Percentiles rank a stretch among this genome's conserved stretches.
Evolutionary conservation across 2,888 invertebrate genomes (phyloP).

Genomic region (Eristalinus aeneus): DNA sequence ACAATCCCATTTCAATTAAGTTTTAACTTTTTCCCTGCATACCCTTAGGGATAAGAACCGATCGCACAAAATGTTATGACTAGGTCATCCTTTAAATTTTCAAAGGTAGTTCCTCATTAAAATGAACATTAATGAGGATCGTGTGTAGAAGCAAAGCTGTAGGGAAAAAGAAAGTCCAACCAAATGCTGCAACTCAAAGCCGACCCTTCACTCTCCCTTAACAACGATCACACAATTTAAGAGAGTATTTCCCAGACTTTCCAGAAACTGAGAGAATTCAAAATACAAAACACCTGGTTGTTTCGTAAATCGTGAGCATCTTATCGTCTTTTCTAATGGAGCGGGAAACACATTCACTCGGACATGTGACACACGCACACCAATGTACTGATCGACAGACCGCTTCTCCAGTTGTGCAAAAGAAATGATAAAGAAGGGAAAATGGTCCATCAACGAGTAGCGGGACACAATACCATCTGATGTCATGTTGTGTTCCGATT

Average conservation of each 20-base stretch:
- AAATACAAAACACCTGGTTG: conserved; percentile 44
- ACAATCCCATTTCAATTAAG: too few species aligned
- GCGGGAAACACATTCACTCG: conserved; percentile 3
- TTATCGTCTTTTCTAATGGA: not conserved
- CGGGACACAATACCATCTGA: conserved; percentile 12
- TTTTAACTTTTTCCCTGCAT: not conserved
- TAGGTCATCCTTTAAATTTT: too few species aligned
- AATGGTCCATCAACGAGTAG: conserved; percentile 7
- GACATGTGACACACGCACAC: not conserved
- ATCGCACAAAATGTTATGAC: too few species aligned
- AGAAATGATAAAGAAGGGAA: not conserved
- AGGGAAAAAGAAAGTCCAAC: too few species aligned
- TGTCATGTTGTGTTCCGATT: conserved; percentile 38
- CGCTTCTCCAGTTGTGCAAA: not conserved
- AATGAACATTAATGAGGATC: too few species aligned
- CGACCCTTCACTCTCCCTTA: not conserved
- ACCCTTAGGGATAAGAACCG: not conserved
- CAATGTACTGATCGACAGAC: not conserved
- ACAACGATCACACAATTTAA: not conserved
- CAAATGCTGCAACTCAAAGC: not conserved
- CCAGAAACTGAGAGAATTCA: not conserved
- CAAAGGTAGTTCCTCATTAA: too few species aligned
- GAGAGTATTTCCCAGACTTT: not conserved
- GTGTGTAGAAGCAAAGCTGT: too few species aligned
- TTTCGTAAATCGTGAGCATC: conserved; percentile 20